These are phyloP conservation scores for Azemiops feae DNA, from an alignment of 2,113 vertebrate genomes.

Conservation along the genomic window DNA sequence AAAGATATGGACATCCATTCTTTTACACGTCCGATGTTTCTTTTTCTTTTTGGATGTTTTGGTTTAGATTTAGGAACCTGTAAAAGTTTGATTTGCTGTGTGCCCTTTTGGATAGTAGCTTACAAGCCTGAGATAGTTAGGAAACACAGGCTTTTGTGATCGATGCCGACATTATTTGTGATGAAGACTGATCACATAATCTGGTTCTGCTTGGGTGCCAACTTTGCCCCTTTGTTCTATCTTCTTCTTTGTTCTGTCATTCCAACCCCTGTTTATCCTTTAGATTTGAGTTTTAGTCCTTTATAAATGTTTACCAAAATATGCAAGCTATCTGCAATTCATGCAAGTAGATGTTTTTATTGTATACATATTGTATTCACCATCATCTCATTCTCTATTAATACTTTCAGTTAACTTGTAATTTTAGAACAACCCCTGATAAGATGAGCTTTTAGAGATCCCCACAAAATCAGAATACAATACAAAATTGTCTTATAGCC, in stretches of 20 bases:
- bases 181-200: not conserved
- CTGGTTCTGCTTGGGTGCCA: not conserved
- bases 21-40: not conserved
- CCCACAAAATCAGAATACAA: not conserved
- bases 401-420: not conserved
- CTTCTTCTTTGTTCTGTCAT: not conserved
- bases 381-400: not conserved
- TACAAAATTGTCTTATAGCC: not conserved
- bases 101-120: not conserved
- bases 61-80: not conserved
- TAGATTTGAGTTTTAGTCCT: not conserved
- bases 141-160: not conserved
- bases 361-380: not conserved
- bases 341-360: not conserved
- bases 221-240: not conserved
- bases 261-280: not conserved
- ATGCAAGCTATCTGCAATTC: not conserved
- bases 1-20: not conserved
- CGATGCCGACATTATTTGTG: not conserved
- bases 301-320: not conserved
- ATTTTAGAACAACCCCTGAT: not conserved
- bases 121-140: not conserved
- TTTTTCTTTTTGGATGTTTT: not conserved
- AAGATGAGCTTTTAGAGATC: not conserved
- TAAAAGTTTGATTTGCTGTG: not conserved